Percentiles rank a stretch among this genome's conserved stretches.
These are phyloP conservation scores for Mantis religiosa DNA, from an alignment of 2,888 invertebrate genomes.

Conservation along the genomic window DNA sequence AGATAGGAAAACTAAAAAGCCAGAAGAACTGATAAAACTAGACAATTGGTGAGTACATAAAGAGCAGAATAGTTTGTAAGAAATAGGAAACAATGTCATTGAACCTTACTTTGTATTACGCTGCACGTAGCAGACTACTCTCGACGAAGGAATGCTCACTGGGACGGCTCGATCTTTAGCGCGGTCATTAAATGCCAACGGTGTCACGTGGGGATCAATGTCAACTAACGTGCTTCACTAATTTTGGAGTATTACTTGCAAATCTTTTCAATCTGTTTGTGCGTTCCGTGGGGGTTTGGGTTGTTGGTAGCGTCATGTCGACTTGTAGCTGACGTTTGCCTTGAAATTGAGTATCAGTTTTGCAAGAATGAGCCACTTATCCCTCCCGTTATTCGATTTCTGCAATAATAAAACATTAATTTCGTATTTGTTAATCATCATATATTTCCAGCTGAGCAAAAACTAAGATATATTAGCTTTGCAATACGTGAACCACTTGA, in stretches of 20 bases:
- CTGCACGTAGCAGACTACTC: slow-evolving; percentile 39
- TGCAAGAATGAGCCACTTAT: neutral
- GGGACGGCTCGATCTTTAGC: slow-evolving; percentile 34
- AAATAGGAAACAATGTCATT: slow-evolving; percentile 40
- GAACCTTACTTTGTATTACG: slow-evolving; percentile 41
- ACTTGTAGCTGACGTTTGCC: slow-evolving; percentile 32
- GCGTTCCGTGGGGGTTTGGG: slow-evolving; percentile 36
- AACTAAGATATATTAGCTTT: neutral
- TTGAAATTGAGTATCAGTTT: slow-evolving; percentile 23
- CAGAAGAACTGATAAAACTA: slow-evolving; percentile 89
- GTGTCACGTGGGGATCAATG: slow-evolving; percentile 69
- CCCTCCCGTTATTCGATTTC: neutral
- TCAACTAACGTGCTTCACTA: slow-evolving; percentile 58
- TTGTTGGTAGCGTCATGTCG: slow-evolving; percentile 34
- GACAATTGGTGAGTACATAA: slow-evolving; percentile 82
- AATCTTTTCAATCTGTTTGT: slow-evolving; percentile 55
- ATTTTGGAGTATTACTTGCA: slow-evolving; percentile 51
- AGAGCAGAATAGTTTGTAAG: slow-evolving; percentile 8
- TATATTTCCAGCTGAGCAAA: neutral
- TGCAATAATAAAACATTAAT: neutral
- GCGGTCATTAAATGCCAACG: slow-evolving; percentile 35
- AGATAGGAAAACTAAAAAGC: slow-evolving; percentile 85
- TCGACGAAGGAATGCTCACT: slow-evolving; percentile 35
- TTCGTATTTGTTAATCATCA: neutral
- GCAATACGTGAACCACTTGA: slow-evolving; percentile 8